Percentiles rank a stretch among this genome's conserved stretches.
Evolutionary conservation across 2,888 invertebrate species (phyloP).

Genomic region (Drosophila neutralis): DNA sequence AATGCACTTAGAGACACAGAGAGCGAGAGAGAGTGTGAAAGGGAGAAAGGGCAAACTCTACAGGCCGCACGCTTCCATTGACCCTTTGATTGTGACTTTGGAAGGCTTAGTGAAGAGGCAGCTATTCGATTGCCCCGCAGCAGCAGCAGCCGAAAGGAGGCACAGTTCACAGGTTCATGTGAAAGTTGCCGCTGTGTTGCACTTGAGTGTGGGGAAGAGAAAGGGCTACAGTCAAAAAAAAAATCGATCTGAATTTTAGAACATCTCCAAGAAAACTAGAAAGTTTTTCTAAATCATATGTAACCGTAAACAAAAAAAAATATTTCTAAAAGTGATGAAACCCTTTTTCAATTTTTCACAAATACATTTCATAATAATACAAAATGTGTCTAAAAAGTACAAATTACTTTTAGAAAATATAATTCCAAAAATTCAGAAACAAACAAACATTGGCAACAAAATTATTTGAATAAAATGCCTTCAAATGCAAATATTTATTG

Average conservation of each 20-base stretch:
- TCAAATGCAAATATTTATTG: neutral
- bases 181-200: conserved; percentile 71
- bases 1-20: conserved; percentile 48
- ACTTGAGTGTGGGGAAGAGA: conserved; percentile 22
- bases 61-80: conserved; percentile 70
- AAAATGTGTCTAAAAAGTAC: too few species aligned
- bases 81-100: conserved; percentile 53
- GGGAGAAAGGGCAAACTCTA: conserved; percentile 1
- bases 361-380: too few species aligned
- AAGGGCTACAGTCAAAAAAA: neutral
- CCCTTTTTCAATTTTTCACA: neutral
- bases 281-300: neutral
- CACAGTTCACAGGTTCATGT: conserved; percentile 77
- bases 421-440: neutral
- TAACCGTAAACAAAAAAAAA: too few species aligned
- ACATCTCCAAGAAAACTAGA: neutral
- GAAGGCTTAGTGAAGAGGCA: conserved; percentile 20
- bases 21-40: neutral
- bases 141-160: conserved; percentile 2
- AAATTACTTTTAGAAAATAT: neutral
- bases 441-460: neutral
- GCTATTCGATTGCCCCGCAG: conserved; percentile 25
- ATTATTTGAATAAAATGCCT: neutral
- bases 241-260: neutral
- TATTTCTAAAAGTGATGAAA: neutral